Evolutionary conservation across 2,797 vertebrate species (phyloP), one percentile per base, ranked within the genome.

Genomic region (Peromyscus melanophrys): DNA sequence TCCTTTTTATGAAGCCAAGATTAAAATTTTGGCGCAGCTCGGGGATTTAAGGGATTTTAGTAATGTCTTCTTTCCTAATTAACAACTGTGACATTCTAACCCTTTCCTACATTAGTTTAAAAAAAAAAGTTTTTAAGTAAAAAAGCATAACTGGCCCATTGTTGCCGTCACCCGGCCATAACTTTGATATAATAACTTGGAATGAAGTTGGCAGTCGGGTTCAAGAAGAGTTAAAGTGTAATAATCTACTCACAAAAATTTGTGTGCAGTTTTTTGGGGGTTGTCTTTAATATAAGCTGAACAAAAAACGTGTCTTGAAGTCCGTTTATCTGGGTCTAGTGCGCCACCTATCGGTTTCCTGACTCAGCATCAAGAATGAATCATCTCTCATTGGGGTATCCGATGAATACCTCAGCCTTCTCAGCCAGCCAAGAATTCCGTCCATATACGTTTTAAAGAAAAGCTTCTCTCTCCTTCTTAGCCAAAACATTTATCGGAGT

Each of bases 301-400:
- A 63, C 21, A 63, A 91, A 89, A 89, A 89, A 76, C 67, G 11
- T 23, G 40, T 1, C 0, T 19, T 1, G 0, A 80, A 73, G 34
- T 5, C 40, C 75, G n/a, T 77, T 97, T 95, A 4, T 59, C 82
- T 59, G 52, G 77, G 96, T 96, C 98, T 98, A 87, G 96, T 96
- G 97, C 98, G 98, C 98, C 98, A 98, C 98, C 98, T 98, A 89
- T 97, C 76, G 98, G 89, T 67, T 52, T 46, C 92, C 63, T 55
- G 67, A n/a, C 94, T 96, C 49, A 92, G 84, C 49, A 75, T 69
- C 76, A 80, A 49, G 92, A 96, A 78, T 63, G 78, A 96, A 95
- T 96, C 85, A 23, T 37, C 52, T 67, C 63, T 77, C 61, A 67
- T 75, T 55, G 46, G 94, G 71, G 43, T 78, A 87, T 55, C 96